A percentile compares a stretch with the other conserved stretches of the same genome.
phyloP scores from a whole-genome alignment of 2,888 invertebrate species.

The Sipunculus nudus region DNA sequence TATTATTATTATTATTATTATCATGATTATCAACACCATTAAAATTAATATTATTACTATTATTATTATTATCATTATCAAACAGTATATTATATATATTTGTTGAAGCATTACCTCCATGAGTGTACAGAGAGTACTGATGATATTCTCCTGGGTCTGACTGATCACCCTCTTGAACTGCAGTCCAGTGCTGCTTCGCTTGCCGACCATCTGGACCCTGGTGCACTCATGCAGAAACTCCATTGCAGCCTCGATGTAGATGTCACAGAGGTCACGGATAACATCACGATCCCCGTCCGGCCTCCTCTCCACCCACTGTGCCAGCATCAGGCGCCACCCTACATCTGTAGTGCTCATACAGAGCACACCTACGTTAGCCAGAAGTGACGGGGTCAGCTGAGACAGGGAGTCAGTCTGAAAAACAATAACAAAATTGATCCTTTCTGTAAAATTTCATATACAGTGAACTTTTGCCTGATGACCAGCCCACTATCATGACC shows the following conservation, averaged over 20 bases:
- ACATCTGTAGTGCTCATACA: constrained; percentile 58
- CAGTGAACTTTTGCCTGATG: not conserved
- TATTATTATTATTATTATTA: no score
- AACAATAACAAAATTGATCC: not conserved
- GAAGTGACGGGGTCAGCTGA: constrained; percentile 56
- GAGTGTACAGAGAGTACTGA: constrained; percentile 58
- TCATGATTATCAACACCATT: no score
- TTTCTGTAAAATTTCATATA: not conserved
- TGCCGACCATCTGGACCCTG: no score
- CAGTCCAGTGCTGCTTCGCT: constrained; percentile 35
- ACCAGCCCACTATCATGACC: no score
- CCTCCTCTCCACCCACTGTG: constrained; percentile 61
- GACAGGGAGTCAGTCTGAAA: constrained; percentile 55
- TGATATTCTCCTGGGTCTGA: constrained; percentile 58
- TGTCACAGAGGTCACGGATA: constrained; percentile 55
- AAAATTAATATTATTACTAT: no score
- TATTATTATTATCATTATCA: no score
- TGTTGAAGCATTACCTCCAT: constrained; percentile 62
- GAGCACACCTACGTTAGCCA: constrained; percentile 61
- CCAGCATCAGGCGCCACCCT: constrained; percentile 61
- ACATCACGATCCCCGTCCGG: constrained; percentile 52
- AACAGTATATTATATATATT: no score
- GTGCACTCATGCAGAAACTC: no score
- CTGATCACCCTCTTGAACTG: constrained; percentile 50
- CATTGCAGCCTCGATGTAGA: constrained; percentile 54